Percentiles rank a stretch among this genome's conserved stretches.
These are phyloP conservation scores for Coryphaenoides rupestris DNA, from an alignment of 2,113 vertebrate species.

Conservation along the genomic window DNA sequence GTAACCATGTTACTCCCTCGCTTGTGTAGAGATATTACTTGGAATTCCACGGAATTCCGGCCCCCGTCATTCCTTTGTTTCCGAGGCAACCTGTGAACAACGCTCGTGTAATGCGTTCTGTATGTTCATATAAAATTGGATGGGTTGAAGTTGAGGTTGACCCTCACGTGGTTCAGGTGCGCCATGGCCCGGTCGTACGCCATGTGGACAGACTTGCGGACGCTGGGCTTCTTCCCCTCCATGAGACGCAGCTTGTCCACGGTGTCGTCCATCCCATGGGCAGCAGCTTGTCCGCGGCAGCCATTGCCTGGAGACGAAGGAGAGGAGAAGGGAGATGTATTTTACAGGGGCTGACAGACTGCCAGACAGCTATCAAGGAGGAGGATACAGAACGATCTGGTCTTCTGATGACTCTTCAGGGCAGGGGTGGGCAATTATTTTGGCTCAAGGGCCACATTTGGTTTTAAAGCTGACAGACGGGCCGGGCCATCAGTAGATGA, in stretches of 20 bases:
- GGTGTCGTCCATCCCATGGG: constrained; percentile 87
- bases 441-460: too few species aligned
- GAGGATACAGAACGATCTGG: too few species aligned
- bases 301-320: constrained; percentile 88
- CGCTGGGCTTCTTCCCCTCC: constrained; percentile 94
- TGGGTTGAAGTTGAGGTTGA: constrained; percentile 83
- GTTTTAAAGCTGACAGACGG: too few species aligned
- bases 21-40: constrained; percentile 14
- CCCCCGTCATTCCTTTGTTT: constrained; percentile 9
- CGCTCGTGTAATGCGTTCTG: constrained; percentile 31
- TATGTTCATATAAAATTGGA: constrained; percentile 82
- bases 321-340: constrained; percentile 8
- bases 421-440: too few species aligned
- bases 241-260: constrained; percentile 94
- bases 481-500: too few species aligned
- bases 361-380: too few species aligned
- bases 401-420: too few species aligned
- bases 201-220: constrained; percentile 95
- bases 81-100: constrained; percentile 25
- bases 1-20: constrained; percentile 5
- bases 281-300: constrained; percentile 89
- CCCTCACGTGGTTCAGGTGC: constrained; percentile 86
- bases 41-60: constrained; percentile 3
- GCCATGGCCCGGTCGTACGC: constrained; percentile 93
- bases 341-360: too few species aligned